Evolutionary conservation across 2,113 vertebrate species (phyloP), one percentile per base, ranked within the genome.

Genomic region (Xenus cinereus): DNA sequence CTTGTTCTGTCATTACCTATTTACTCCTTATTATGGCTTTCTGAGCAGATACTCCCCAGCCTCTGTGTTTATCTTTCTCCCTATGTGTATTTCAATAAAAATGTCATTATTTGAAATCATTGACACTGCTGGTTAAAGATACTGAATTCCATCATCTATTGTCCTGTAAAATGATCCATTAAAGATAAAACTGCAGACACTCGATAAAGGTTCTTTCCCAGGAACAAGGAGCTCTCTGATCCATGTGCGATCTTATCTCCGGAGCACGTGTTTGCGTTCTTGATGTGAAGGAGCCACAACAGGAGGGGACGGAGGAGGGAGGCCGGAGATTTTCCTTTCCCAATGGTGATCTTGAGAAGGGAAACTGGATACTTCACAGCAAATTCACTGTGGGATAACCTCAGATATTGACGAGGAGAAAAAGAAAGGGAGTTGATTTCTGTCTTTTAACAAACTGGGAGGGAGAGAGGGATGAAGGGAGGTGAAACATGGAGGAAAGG

Each of bases 51-150:
- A n/a, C 53, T 87, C 71, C 69, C 56, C 53, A 68, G 78, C 71
- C 73, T 51, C 66, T 78, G 50, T 91, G 88, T 91, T 96, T 96
- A 89, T 97, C 96, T 97, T 43, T 22, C 72, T 50, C 60, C 51
- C 95, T 43, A 51, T 28, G 46, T 88, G 84, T 37, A 45, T 96
- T 95, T 93, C 91, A 94, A 56, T 96, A 79, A 89, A 96, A 97
- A 93, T 79, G 92, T 87, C 96, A 35, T 96, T 96, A 93, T 96
- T 95, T 95, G 96, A 82, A 93, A 50, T 94, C 93, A 50, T 83
- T 83, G 93, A 71, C 76, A 45, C 87, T n/a, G 87, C 84, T 84
- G 91, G 84, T 93, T 79, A 91, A 90, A 97, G 96, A 80, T 48
- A 23, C 90, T 75, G 74, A 75, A 82, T 96, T 94, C 96, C 76